Base-by-base conservation (phyloP, 2,797 vertebrate genomes). In the Lemur catta region DNA sequence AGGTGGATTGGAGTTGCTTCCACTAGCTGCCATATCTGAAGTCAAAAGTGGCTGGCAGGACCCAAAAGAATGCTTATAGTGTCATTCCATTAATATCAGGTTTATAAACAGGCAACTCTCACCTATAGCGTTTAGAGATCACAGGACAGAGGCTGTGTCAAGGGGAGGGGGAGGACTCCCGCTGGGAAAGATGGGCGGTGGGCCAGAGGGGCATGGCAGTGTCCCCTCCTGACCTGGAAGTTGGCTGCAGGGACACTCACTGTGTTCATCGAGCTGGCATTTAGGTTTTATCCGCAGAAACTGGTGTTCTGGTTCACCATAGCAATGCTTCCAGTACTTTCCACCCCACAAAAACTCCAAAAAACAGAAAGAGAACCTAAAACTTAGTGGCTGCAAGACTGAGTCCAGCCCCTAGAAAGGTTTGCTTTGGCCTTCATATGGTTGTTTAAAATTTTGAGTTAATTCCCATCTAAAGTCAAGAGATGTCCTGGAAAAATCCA, bases 201-300 rank as follows among this genome's bases (percentile, higher is more conserved):
- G 17, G n/a, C 11, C 17, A n/a, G n/a, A n/a, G n/a, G 48, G n/a
- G 2, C 2, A 10, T 14, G 30, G 14, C 28, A 15, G 6, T 7
- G 14, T 61, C 52, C 63, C 57, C 5, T 59, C 79, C 55, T 80
- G 48, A 28, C 33, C 59, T 33, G 38, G 52, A 81, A 10, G n/a
- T 46, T 17, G 61, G 18, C 61, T 22, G 0, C 0, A 0, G 35
- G 38, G 41, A 2, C 43, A 13, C 69, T 43, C 10, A 6, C 38
- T 78, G 41, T 65, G 2, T 35, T 76, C 80, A 38, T 24, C 35
- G 33, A 65, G 69, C 15, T 30, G 41, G 18, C 1, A 0, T 74
- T 82, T 12, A 24, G 57, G 20, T 93, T 75, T 61, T n/a, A 24
- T 41, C n/a, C 2, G 7, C 48, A 74, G 69, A 85, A 41, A 10